Evolutionary conservation across 2,797 vertebrate species (phyloP).

Genomic region (Otolemur crassicaudatus): DNA sequence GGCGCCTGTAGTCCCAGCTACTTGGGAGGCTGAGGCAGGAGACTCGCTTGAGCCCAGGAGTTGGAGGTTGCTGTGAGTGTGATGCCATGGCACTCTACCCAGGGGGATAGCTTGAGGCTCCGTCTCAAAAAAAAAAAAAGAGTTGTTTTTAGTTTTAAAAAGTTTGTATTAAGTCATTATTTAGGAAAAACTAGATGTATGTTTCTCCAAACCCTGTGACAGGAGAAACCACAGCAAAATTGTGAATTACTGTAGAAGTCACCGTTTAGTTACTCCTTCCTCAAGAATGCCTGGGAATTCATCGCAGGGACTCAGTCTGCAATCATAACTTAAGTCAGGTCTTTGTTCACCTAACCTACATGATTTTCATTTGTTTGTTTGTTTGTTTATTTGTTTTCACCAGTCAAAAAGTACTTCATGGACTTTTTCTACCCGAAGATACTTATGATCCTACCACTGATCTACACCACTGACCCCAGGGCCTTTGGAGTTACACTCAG

Average conservation of each 20-base stretch:
- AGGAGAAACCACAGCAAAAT: not conserved
- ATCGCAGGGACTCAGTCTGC: not conserved
- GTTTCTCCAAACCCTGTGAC: not conserved
- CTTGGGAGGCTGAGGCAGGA: too few relatives aligned
- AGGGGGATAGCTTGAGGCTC: too few relatives aligned
- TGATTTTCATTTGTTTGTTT: not conserved
- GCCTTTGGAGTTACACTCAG: not conserved
- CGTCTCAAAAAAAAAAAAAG: too few relatives aligned
- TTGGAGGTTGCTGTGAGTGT: too few relatives aligned
- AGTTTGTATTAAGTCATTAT: not conserved
- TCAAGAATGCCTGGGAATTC: not conserved
- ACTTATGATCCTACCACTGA: not conserved
- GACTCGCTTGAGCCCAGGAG: too few relatives aligned
- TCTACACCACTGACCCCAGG: not conserved
- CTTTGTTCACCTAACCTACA: not conserved
- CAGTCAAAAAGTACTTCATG: not conserved
- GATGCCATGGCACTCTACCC: too few relatives aligned
- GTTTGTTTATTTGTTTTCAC: not conserved
- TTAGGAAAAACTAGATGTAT: slow-evolving; percentile 29
- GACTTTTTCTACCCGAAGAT: not conserved
- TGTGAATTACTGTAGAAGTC: not conserved
- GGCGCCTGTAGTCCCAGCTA: too few relatives aligned
- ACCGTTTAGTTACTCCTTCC: not conserved
- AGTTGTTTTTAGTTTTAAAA: not conserved
- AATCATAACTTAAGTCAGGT: not conserved